phyloP scores from a whole-genome alignment of 2,797 vertebrate genomes.

The Pteronotus mesoamericanus region DNA sequence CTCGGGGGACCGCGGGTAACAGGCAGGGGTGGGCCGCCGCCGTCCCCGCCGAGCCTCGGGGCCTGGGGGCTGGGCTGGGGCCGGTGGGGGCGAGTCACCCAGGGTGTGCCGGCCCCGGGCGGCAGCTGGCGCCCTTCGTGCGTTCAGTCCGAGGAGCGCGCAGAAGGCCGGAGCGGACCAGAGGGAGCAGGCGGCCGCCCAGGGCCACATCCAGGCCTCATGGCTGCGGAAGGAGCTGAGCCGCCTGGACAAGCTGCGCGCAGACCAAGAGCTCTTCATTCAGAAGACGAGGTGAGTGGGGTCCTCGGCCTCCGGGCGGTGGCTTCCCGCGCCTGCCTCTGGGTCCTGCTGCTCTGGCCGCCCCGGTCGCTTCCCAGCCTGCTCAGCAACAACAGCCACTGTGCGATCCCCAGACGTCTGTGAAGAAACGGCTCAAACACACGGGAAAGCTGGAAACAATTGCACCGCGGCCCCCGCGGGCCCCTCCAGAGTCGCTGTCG shows the following conservation, averaged over 20 bases:
- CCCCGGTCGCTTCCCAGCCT: too few species aligned
- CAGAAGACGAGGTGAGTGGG: constrained; percentile 85
- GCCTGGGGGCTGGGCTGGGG: background rate
- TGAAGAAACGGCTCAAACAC: too few species aligned
- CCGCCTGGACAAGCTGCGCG: constrained; percentile 80
- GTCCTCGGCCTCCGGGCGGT: background rate
- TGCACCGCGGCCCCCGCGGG: accelerated
- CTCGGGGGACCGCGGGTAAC: constrained; percentile 68
- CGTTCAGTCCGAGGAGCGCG: constrained; percentile 76
- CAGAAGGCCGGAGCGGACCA: background rate
- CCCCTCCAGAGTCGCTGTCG: accelerated
- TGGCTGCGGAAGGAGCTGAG: constrained; percentile 83
- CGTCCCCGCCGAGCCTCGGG: background rate
- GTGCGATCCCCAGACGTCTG: accelerated
- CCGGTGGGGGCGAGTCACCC: accelerated
- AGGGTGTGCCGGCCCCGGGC: accelerated
- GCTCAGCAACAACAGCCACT: accelerated
- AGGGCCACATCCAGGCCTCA: constrained; percentile 77
- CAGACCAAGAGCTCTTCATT: constrained; percentile 83
- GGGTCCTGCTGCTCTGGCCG: too few species aligned
- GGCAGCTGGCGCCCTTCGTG: background rate
- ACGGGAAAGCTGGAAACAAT: background rate
- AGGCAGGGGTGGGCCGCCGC: background rate
- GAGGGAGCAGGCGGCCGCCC: constrained; percentile 26
- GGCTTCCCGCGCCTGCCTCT: background rate